phyloP scores from a whole-genome alignment of 2,888 invertebrate genomes.

The Hetaerina titia region DNA sequence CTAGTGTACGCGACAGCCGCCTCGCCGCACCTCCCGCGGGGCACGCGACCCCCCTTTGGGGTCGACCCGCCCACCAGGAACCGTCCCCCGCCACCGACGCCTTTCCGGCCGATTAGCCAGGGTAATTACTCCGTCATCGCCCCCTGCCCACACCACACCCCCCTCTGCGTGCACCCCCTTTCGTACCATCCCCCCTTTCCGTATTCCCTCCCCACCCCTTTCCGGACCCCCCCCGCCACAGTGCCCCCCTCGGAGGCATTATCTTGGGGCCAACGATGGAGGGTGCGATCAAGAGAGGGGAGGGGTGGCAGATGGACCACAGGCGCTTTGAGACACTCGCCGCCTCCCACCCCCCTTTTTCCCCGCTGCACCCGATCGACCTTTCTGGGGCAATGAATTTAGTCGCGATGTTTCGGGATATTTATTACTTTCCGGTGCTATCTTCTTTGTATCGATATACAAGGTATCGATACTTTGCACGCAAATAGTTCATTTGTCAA shows the following conservation, averaged over 20 bases:
- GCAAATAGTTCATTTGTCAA: no score
- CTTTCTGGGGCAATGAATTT: no score
- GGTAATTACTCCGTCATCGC: slow-evolving; percentile 38
- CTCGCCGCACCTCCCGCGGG: no score
- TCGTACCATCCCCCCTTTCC: background rate
- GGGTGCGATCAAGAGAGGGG: background rate
- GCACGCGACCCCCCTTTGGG: no score
- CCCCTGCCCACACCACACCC: background rate
- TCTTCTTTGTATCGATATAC: no score
- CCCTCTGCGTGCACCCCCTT: background rate
- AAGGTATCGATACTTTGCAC: no score
- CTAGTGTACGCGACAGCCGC: no score
- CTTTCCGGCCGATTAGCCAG: slow-evolving; percentile 63
- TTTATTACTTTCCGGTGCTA: no score
- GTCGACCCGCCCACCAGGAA: background rate
- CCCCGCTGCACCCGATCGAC: background rate
- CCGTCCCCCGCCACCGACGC: background rate
- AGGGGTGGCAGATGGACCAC: background rate
- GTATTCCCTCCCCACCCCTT: background rate
- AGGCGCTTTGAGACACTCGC: background rate
- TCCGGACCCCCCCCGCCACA: no score
- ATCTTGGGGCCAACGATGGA: background rate
- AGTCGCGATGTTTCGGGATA: no score
- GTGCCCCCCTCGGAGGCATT: no score
- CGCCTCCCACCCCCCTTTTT: background rate